phyloP scores from a whole-genome alignment of 1,140 invertebrate genomes.

The Drosophila kikkawai region DNA sequence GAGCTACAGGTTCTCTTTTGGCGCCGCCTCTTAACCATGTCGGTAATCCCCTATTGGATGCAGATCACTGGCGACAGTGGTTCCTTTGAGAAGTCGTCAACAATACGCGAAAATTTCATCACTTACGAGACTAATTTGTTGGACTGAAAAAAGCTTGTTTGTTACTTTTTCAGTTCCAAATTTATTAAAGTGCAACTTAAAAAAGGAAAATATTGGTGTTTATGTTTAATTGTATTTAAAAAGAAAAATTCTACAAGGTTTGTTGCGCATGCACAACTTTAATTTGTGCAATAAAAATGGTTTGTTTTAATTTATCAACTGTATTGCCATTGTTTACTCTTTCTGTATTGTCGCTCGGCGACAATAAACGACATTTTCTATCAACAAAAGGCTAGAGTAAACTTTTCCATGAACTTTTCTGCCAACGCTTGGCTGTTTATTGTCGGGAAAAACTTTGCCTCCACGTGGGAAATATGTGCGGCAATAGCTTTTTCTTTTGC shows the following conservation, averaged over 20 bases:
- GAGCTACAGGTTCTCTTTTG: conserved; percentile 50
- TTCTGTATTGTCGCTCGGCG: conserved; percentile 1
- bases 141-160: neutral
- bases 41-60: neutral
- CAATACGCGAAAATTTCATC: conserved; percentile 22
- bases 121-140: conserved; percentile 46
- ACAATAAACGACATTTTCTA: conserved; percentile 39
- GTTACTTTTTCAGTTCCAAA: neutral
- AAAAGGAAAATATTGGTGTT: neutral
- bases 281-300: neutral
- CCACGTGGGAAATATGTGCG: conserved; percentile 61
- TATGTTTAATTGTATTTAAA: too few species aligned
- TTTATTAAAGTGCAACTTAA: neutral
- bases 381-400: conserved; percentile 17
- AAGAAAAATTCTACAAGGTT: too few species aligned
- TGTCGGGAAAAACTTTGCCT: conserved; percentile 45
- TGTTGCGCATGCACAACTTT: neutral
- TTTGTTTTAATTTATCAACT: conserved; percentile 22
- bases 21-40: conserved; percentile 10
- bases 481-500: conserved; percentile 26
- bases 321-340: conserved; percentile 8
- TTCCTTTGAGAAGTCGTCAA: neutral
- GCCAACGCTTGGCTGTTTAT: conserved; percentile 17
- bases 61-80: conserved; percentile 7
- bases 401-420: conserved; percentile 47